Evolutionary conservation across 2,113 vertebrate genomes (phyloP), one percentile per base, ranked within the genome.

Genomic region (Acrocephalus kingi): DNA sequence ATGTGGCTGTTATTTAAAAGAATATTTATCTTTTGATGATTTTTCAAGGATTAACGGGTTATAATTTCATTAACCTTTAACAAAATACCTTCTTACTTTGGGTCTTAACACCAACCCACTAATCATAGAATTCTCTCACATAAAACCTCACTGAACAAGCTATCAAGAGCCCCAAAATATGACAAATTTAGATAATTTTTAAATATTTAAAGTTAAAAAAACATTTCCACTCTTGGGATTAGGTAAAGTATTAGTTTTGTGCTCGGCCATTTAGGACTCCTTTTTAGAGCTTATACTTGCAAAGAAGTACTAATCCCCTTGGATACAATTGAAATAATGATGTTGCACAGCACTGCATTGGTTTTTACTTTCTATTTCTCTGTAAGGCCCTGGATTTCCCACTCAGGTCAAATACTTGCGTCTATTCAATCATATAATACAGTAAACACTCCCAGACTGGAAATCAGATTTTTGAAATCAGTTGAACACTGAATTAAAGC

Each of bases 161-260:
- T 56, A 46, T 5, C 22, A 81, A 85, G 31, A 55, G 16, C 74
- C 87, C 54, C 68, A 84, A 96, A 81, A 30, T 19, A 67, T 45
- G 15, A 81, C 71, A 91, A 93, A 92, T 84, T 91, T 52, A 79
- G 37, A 72, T 5, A 18, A 61, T 89, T 91, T 92, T 91, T 46
- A 87, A 88, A 95, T 89, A 92, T 94, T 91, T 93, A 3, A 93
- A 94, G 59, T 84, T 91, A 27, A 72, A 88, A 90, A 93, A 94
- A 45, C n/a, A 35, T 61, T 96, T 91, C 78, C 15, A 27, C 63
- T 68, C 49, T 54, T 81, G n/a, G 20, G 30, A 91, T 67, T 80
- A 78, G 18, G 11, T 33, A 13, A 83, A 92, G 28, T 48, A 18
- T 35, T 13, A 3, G 3, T 81, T 96, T 88, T 89, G 52, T 16